phyloP scores from a whole-genome alignment of 2,888 invertebrate genomes.

The Microchrysa polita region DNA sequence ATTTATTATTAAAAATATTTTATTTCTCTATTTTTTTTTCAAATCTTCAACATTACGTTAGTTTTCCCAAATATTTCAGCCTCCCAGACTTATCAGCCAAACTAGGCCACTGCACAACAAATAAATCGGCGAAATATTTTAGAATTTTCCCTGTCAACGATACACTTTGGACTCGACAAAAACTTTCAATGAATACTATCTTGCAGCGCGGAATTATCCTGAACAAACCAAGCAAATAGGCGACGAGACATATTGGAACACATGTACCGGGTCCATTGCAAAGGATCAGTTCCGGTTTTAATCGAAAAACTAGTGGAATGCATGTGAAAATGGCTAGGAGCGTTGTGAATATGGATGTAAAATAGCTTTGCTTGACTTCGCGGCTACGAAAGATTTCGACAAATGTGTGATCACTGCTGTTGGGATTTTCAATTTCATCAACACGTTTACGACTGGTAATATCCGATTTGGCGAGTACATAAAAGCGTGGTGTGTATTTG shows the following conservation, averaged over 20 bases:
- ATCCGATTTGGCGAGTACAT: constrained; percentile 83
- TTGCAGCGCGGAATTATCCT: constrained; percentile 72
- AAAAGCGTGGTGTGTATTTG: constrained; percentile 78
- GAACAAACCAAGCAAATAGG: constrained; percentile 76
- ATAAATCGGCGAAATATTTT: constrained; percentile 81
- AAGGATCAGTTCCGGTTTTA: constrained; percentile 82
- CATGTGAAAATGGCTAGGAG: constrained; percentile 75
- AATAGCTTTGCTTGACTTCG: constrained; percentile 86
- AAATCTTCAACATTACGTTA: too few species aligned
- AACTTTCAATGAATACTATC: constrained; percentile 93
- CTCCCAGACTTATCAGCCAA: constrained; percentile 72
- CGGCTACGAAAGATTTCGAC: constrained; percentile 81
- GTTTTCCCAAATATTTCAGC: constrained; percentile 79
- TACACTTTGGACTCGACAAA: constrained; percentile 89
- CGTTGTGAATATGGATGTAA: constrained; percentile 82
- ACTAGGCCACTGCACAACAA: constrained; percentile 94
- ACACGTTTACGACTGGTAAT: constrained; percentile 78
- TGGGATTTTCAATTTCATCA: constrained; percentile 65
- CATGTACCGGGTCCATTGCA: constrained; percentile 98
- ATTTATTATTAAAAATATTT: too few species aligned
- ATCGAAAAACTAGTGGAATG: constrained; percentile 73
- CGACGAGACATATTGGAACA: constrained; percentile 86
- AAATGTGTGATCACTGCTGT: constrained; percentile 61
- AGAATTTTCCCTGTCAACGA: constrained; percentile 91
- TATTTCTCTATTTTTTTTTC: too few species aligned